Base-by-base conservation (phyloP, 2,797 vertebrate genomes). In the Taeniopygia guttata region DNA sequence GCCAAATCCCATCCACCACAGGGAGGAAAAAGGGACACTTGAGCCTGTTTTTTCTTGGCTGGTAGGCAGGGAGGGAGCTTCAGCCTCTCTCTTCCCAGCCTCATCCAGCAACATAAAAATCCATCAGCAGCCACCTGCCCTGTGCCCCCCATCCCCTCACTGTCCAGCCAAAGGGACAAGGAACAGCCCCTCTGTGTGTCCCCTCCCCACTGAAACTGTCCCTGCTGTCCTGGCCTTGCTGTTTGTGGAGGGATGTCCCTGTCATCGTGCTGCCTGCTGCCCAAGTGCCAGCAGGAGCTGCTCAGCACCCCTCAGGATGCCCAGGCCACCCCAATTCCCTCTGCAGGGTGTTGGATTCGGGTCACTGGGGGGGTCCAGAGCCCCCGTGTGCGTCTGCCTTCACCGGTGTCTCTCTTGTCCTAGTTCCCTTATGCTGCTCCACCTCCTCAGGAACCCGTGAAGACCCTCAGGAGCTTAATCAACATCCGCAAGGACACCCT, bases 401-500 rank as follows among this genome's bases (percentile, higher is more conserved):
- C 89, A 96, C 46, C 8, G 0, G 8, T 93, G 67, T 94, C 89
- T 62, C 79, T 95, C 94, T 96, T 13, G 2, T 91, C 97, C 83
- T 97, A 99, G 99, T 99, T 99, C 96, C 99, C 99, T 16, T 99
- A 99, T 3, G 99, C 98, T 38, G 98, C 99, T 86, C 99, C 99
- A 77, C 99, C 99, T 55, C 99, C 99, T 97, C 99, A 99, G 90
- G 99, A 99, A 96, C 99, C 99, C 2, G 99, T 99, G 89, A 99
- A 99, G 98, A 99, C 99, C 5, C 97, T 99, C 94, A 98, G 99
- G 95, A 99, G 99, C 95, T 98, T 99, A 93, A 98, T 99, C 97
- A 99, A 99, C 96, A 99, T 99, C 97, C 99, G 99, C 29, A 99
- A 99, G 97, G 99, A 99, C 98, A 99, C 99, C 0, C 98, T 99